Evolutionary conservation across 2,888 invertebrate species (phyloP), one percentile per base, ranked within the genome.

Genomic region (Meganola albula): DNA sequence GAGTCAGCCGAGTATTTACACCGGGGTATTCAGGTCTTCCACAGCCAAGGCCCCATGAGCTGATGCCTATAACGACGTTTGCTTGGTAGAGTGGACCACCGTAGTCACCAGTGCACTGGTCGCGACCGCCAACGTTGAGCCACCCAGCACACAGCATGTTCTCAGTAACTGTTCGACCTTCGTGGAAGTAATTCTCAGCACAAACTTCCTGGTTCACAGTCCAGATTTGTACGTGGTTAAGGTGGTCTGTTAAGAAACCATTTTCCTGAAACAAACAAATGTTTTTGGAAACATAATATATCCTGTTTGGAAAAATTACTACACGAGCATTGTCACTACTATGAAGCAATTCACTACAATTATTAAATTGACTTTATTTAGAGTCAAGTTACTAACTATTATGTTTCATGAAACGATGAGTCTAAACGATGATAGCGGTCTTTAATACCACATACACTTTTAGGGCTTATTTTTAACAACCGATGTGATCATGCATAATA

Each of bases 71-170:
- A 3, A 74, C 49, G 2, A 67, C n/a, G 2, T 40, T 37, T 34
- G 69, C 67, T 54, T 77, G 74, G 44, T 67, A 53, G 4, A 76
- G 62, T 14, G 78, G 75, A 18, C 77, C 69, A 1, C 77, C 79
- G 12, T 67, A 65, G 47, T 75, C 78, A 1, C 71, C 72, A 32
- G 59, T 60, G 58, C 78, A 79, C 55, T 73, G 71, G 39, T 69
- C 77, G 12, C 75, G 72, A 13, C 77, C 76, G 3, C 75, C 74
- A 1, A 70, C 65, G 27, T 68, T 63, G 23, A 74, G 47, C 58
- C 60, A 25, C 31, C 58, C 38, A 46, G 61, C 16, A 41, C 57
- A 38, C 52, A 63, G 42, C 63, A 72, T 48, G 40, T 58, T 47
- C 13, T 41, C 59, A 10, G 57, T 68, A 14, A 70, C 30, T 1